These are phyloP conservation scores for Haemorhous mexicanus DNA, from an alignment of 2,113 vertebrate species.

Conservation along the genomic window DNA sequence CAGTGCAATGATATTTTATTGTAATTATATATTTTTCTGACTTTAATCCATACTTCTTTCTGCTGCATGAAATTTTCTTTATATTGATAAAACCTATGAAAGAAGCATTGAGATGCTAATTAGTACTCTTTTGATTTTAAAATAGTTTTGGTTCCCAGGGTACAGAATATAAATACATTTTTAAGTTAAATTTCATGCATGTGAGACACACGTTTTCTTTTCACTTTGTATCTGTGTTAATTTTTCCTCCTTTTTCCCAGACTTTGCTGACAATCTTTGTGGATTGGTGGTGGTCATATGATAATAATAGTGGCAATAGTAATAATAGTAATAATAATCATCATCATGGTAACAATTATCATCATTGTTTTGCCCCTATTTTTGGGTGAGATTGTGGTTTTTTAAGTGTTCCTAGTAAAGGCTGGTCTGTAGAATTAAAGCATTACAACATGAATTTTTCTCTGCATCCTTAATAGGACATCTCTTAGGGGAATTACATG, in stretches of 20 bases:
- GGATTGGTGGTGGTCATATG: not conserved
- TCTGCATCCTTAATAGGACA: not conserved
- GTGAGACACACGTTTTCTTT: fast-evolving
- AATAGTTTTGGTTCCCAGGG: not conserved
- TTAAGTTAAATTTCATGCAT: fast-evolving
- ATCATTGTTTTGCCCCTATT: not conserved
- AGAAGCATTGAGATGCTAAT: not conserved
- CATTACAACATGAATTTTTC: not conserved
- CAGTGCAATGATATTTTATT: not conserved
- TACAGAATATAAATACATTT: not conserved
- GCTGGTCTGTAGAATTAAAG: not conserved
- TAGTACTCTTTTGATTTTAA: not conserved
- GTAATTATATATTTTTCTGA: not conserved
- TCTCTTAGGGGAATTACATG: not conserved
- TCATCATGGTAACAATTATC: not conserved
- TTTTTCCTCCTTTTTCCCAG: not conserved
- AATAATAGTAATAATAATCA: not conserved
- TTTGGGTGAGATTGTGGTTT: not conserved
- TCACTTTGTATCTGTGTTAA: not conserved
- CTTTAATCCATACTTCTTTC: not conserved
- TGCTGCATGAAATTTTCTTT: not conserved
- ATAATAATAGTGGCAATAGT: not conserved
- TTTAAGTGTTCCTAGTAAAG: not conserved
- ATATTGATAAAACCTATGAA: not conserved
- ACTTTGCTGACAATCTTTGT: not conserved